Percentiles rank a stretch among this genome's conserved stretches.
phyloP scores from a whole-genome alignment of 2,888 invertebrate genomes.

The Villa cingulata region DNA sequence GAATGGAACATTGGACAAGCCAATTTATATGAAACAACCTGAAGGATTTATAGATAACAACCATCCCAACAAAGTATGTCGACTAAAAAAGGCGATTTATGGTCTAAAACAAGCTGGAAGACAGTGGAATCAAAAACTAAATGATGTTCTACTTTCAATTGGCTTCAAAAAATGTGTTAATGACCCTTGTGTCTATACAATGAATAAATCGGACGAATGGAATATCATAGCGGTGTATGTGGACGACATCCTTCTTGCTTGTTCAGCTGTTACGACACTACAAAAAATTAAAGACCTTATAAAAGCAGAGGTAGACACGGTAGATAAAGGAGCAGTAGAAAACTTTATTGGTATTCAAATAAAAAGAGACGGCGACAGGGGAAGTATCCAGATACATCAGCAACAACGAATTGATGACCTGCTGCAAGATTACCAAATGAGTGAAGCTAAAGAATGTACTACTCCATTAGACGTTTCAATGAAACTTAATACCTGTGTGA shows the following conservation, averaged over 20 bases:
- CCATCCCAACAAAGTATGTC: conserved; percentile 4
- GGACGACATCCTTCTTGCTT: neutral
- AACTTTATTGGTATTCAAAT: neutral
- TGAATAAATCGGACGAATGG: neutral
- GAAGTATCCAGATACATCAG: neutral
- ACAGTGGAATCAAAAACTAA: neutral
- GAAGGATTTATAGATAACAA: neutral
- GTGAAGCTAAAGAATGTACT: neutral
- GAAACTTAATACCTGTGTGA: neutral
- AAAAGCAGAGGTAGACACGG: neutral
- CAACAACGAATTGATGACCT: neutral
- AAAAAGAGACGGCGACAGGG: neutral
- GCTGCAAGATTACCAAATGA: neutral
- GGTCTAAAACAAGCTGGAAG: conserved; percentile 3
- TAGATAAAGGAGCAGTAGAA: neutral
- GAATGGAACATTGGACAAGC: conserved; percentile 1
- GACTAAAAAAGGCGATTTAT: conserved; percentile 1
- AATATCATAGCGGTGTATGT: neutral
- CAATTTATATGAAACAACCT: conserved; percentile 3
- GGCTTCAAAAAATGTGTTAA: neutral
- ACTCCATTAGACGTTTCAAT: neutral
- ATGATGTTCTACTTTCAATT: neutral
- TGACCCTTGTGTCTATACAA: neutral
- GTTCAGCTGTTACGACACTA: neutral
- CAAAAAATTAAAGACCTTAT: neutral